phyloP scores from a whole-genome alignment of 2,888 invertebrate genomes.

The Poecilus cupreus region DNA sequence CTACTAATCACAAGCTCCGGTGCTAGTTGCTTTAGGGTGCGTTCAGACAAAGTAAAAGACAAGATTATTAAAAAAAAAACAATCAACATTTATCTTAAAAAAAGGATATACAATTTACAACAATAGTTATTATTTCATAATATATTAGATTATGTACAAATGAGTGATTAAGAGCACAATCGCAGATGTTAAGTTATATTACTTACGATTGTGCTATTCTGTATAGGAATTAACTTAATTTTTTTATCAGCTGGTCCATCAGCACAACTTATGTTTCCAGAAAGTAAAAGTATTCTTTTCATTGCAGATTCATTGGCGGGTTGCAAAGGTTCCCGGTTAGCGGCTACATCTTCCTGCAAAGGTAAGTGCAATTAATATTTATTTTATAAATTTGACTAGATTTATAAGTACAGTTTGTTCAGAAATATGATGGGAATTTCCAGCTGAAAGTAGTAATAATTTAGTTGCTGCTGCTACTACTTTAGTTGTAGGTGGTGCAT shows the following conservation, averaged over 20 bases:
- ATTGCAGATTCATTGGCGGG: neutral
- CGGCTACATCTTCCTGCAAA: neutral
- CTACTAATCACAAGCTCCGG: no score
- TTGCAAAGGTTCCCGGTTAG: neutral
- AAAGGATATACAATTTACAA: no score
- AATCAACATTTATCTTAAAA: no score
- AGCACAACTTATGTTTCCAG: neutral
- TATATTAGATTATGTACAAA: neutral
- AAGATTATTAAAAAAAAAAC: no score
- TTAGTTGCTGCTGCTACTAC: neutral
- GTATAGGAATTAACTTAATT: neutral
- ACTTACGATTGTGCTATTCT: neutral
- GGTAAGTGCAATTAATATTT: neutral
- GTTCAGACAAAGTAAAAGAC: no score
- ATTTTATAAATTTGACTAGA: neutral
- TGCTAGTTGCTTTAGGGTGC: no score
- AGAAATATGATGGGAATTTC: neutral
- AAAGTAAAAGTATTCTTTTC: slow-evolving; percentile 11
- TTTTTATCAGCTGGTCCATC: neutral
- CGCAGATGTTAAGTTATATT: neutral
- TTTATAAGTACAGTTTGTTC: neutral
- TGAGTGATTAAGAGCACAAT: neutral
- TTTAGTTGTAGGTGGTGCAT: neutral
- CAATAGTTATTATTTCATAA: no score
- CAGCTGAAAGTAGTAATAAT: neutral